Evolutionary conservation across 1,140 invertebrate species (phyloP).

Genomic region (Proctacanthus coquilletti): DNA sequence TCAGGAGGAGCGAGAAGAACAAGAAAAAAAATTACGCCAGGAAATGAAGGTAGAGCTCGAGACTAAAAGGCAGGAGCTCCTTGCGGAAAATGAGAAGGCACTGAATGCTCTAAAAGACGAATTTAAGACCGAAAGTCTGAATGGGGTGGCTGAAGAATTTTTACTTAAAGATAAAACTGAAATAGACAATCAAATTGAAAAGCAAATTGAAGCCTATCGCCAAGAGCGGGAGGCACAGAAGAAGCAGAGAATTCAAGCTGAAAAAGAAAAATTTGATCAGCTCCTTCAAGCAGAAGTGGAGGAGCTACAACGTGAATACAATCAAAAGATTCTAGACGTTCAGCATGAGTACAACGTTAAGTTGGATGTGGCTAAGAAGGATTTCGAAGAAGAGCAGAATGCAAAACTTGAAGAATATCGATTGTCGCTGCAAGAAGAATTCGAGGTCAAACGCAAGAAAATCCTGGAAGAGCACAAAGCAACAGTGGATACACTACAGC

Average conservation of each 20-base stretch:
- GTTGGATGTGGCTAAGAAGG: constrained; percentile 35
- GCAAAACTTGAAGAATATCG: constrained; percentile 19
- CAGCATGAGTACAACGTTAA: constrained; percentile 34
- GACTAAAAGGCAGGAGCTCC: neutral
- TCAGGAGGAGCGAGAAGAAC: neutral
- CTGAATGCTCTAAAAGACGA: too few relatives aligned
- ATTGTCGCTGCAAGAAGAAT: constrained; percentile 22
- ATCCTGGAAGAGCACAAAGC: constrained; percentile 33
- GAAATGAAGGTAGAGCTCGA: neutral
- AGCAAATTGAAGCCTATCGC: neutral
- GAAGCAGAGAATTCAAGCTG: constrained; percentile 1
- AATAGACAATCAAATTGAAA: constrained; percentile 1
- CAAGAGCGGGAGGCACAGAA: neutral
- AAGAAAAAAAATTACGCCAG: neutral
- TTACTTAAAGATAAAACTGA: constrained; percentile 7
- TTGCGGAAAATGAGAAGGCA: constrained; percentile 11
- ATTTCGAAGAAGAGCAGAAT: constrained; percentile 35
- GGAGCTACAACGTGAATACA: constrained; percentile 25
- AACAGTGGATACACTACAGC: constrained; percentile 32
- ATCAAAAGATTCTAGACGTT: constrained; percentile 30
- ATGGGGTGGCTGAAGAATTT: constrained; percentile 5
- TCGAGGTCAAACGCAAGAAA: constrained; percentile 32
- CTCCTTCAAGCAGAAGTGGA: constrained; percentile 25
- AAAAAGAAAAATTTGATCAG: constrained; percentile 9
- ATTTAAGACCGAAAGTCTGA: too few relatives aligned